Evolutionary conservation across 2,888 invertebrate genomes (phyloP), one percentile per base, ranked within the genome.

Genomic region (Oeneis ivallda): DNA sequence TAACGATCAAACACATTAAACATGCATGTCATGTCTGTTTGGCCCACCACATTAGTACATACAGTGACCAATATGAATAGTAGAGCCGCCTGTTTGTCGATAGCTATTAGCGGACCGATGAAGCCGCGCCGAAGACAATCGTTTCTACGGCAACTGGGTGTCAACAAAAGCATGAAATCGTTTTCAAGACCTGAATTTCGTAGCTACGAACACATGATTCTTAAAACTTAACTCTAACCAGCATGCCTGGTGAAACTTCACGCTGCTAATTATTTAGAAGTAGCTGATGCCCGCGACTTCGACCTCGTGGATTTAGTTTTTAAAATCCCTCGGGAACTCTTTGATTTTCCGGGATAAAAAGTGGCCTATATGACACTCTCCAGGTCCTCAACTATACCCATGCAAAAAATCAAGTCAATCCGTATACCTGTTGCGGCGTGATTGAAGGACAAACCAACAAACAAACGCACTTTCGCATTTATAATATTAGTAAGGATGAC

Each of bases 121-220:
- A 84, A 75, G 78, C 82, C 78, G 79, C 79, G 79, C 82, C 78
- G 80, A 89, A 90, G 89, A 90, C 88, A 86, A 84, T 80, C 80
- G 86, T 88, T 76, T 74, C 82, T 87, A 71, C 73, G 87, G 81
- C 75, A 74, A 90, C 90, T 70, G 69, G 75, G 74, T 76, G 75
- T 81, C 89, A 90, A 90, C 89, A 90, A 79, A 80, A 37, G 53
- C 39, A 62, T 34, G 49, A 34, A 53, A 64, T 45, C 39, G n/a
- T 64, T 49, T 53, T 53, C 50, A 59, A 64, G 37, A 53, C 58
- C 52, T 58, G 45, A 62, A 62, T 62, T 41, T 62, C 26, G 3
- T n/a, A 32, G n/a, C 26, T 13, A n/a, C n/a, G n/a, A n/a, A n/a
- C 1, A n/a, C 13, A 53, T 37, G 37, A 37, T 37, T 54, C 5